Evolutionary conservation across 53 echinoderm and acorn worm species (phyloP), one percentile per base, ranked within the genome.

Genomic region (Crossaster papposus): DNA sequence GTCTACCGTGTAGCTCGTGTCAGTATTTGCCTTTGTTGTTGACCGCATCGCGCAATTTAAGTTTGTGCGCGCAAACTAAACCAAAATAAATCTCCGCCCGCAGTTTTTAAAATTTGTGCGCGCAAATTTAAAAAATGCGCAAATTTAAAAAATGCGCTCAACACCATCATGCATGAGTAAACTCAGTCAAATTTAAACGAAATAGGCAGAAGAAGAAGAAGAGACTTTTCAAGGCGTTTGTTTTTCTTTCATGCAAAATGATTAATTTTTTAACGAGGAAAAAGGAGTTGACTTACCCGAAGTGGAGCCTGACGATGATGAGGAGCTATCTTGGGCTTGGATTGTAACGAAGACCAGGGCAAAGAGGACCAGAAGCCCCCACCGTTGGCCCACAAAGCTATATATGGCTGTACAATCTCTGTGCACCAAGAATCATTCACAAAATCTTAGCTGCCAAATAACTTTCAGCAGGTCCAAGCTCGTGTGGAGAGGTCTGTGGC

Each of bases 361-460:
- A 14, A 83, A 87, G 64, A 94, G 79, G 62, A 92, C 33, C 29
- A 92, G 65, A 85, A 96, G 91, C 58, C 81, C 82, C 90, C 87
- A 90, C 86, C 90, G 89, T 80, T 91, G 89, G 96, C 93, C 94
- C 91, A 96, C 96, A 94, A 93, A 96, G 96, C 96, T 94, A 96
- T 96, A 96, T 94, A 96, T 96, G 92, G 79, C 71, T 88, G 96
- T 94, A 96, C 96, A 96, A 94, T 96, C 96, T 96, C 90, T 91
- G 94, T 93, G 94, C 51, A 72, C 94, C 91, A 86, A 85, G 73
- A 85, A 93, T 87, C 77, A 63, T 58, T 79, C 77, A 85, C 72
- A 70, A 90, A n/a, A 84, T 83, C 63, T 84, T 24, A 83, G 71
- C 77, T 89, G 87, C 87, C 87, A 87, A 87, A 58, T 51, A 87